A percentile compares a stretch with the other conserved stretches of the same genome.
Evolutionary conservation across 2,797 vertebrate species (phyloP).

Genomic region (Enoplosus armatus): DNA sequence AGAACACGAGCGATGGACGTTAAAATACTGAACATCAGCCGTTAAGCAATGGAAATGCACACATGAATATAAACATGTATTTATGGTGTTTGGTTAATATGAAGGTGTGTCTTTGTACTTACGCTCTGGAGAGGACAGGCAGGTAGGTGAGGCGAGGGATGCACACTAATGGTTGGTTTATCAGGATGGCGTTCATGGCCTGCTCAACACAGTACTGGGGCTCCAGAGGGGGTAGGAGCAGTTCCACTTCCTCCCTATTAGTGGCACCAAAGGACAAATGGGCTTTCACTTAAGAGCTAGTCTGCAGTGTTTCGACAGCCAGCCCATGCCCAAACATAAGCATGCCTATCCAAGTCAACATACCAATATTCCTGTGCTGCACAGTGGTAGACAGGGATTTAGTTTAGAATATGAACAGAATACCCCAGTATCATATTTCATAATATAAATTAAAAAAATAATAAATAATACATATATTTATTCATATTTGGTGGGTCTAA

Average conservation of each 20-base stretch:
- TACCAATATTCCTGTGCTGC: neutral
- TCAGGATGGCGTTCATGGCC: constrained; percentile 79
- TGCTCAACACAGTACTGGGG: constrained; percentile 78
- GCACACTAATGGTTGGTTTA: constrained; percentile 77
- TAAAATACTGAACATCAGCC: neutral
- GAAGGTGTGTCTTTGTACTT: constrained; percentile 27
- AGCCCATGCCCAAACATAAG: neutral
- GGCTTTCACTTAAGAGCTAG: neutral
- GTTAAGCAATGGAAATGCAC: too few species aligned
- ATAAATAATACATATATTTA: neutral
- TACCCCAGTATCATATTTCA: neutral
- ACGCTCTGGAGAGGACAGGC: constrained; percentile 73
- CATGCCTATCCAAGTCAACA: neutral
- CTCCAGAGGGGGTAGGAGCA: constrained; percentile 70
- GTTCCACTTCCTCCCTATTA: constrained; percentile 73
- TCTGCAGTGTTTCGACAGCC: neutral
- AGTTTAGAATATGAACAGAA: neutral
- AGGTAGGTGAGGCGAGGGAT: constrained; percentile 76
- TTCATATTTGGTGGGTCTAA: neutral
- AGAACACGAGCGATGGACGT: neutral
- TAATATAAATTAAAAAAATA: neutral
- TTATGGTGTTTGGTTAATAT: neutral
- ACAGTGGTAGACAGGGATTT: neutral
- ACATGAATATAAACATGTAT: neutral
- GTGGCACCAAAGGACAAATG: constrained; percentile 28